Evolutionary conservation across 2,113 vertebrate species (phyloP).

Genomic region (Strix aluco): DNA sequence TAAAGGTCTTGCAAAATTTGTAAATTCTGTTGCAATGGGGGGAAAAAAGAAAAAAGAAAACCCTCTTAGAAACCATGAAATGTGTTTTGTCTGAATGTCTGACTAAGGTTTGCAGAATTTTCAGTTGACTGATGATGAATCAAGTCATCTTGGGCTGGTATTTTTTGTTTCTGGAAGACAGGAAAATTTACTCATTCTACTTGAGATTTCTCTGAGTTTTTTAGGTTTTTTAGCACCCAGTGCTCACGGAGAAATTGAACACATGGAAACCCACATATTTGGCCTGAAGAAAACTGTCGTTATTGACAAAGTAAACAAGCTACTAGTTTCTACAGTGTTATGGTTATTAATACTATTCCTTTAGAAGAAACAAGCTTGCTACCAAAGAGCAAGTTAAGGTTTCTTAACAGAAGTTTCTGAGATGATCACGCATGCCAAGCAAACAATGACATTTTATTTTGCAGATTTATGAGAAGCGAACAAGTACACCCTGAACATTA

Average conservation of each 20-base stretch:
- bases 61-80: background rate
- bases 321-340: background rate
- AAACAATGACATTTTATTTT: background rate
- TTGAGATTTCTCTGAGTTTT: background rate
- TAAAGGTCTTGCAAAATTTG: background rate
- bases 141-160: background rate
- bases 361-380: background rate
- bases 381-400: background rate
- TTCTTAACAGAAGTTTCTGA: background rate
- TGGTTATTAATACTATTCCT: background rate
- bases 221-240: background rate
- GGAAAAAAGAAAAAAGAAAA: background rate
- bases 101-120: background rate
- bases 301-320: background rate
- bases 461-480: background rate
- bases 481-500: background rate
- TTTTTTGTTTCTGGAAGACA: background rate
- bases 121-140: background rate
- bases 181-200: background rate
- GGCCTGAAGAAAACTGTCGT: background rate
- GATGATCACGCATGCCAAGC: background rate
- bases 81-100: background rate
- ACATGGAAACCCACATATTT: background rate
- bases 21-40: accelerated
- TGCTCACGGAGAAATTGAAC: background rate